Evolutionary conservation across 2,113 vertebrate genomes (phyloP).

Genomic region (Orcinus orca): DNA sequence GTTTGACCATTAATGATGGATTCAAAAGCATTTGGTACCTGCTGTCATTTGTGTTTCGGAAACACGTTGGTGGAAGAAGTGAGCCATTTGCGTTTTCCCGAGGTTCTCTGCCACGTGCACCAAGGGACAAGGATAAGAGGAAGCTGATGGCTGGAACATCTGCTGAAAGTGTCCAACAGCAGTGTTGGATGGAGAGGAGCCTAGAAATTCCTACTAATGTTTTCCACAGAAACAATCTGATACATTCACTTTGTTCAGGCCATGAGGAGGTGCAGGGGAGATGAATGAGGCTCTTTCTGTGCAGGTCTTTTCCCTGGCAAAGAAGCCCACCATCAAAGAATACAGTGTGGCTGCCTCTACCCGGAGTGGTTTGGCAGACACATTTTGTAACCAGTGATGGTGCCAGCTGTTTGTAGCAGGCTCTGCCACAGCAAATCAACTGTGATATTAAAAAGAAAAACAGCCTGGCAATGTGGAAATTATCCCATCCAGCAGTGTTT

Average conservation of each 20-base stretch:
- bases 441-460: conserved; percentile 62
- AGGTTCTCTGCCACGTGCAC: background rate
- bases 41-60: background rate
- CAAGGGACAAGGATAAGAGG: background rate
- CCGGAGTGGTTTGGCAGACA: conserved; percentile 28
- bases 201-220: background rate
- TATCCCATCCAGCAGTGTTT: conserved; percentile 35
- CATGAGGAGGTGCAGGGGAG: background rate
- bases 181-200: background rate
- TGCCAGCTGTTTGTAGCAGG: conserved; percentile 60
- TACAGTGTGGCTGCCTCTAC: conserved; percentile 10
- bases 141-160: background rate
- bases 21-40: background rate
- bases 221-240: background rate
- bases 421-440: conserved; percentile 56
- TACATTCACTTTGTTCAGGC: background rate
- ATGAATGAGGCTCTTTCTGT: background rate
- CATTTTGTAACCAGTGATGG: background rate
- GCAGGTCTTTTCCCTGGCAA: conserved; percentile 14
- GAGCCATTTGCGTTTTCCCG: background rate
- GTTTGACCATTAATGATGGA: background rate
- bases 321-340: conserved; percentile 40
- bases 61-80: background rate
- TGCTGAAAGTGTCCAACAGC: background rate
- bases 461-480: conserved; percentile 33